Percentiles rank a stretch among this genome's conserved stretches.
phyloP scores from a whole-genome alignment of 1,140 invertebrate genomes.

The Drosophila ambigua region DNA sequence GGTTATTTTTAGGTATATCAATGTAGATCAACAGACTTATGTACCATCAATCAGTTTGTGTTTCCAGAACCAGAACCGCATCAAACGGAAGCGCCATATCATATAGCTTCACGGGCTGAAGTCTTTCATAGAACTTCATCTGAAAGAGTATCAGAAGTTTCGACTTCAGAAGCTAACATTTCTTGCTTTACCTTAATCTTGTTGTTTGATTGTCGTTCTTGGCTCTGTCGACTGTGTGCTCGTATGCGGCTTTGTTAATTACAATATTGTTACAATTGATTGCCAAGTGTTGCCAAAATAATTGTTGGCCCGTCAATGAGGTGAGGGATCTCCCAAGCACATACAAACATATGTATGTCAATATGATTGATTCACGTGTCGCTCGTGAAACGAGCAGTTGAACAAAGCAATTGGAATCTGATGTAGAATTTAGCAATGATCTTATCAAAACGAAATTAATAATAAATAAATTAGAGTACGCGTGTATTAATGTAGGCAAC shows the following conservation, averaged over 20 bases:
- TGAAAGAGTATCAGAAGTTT: too few species aligned
- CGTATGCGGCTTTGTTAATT: conserved; percentile 44
- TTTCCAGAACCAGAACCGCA: too few species aligned
- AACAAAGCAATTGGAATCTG: conserved; percentile 6
- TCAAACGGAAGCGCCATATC: too few species aligned
- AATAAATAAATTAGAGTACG: conserved; percentile 24
- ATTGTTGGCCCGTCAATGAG: conserved; percentile 44
- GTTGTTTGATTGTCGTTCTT: conserved; percentile 19
- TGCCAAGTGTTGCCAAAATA: conserved; percentile 53
- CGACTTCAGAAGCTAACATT: too few species aligned
- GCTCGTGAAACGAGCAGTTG: conserved; percentile 3
- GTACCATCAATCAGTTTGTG: too few species aligned
- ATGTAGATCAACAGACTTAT: too few species aligned
- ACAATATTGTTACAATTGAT: conserved; percentile 56
- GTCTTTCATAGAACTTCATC: too few species aligned
- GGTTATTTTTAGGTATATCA: too few species aligned
- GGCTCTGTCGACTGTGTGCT: not conserved
- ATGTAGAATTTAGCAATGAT: conserved; percentile 37
- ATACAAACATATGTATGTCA: not conserved
- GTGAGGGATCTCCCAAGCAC: not conserved
- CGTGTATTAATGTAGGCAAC: not conserved
- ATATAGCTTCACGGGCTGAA: too few species aligned
- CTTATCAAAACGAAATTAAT: conserved; percentile 17
- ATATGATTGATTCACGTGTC: conserved; percentile 37
- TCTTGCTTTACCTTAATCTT: conserved; percentile 14